phyloP scores from a whole-genome alignment of 2,113 vertebrate species.

The Sialia sialis region DNA sequence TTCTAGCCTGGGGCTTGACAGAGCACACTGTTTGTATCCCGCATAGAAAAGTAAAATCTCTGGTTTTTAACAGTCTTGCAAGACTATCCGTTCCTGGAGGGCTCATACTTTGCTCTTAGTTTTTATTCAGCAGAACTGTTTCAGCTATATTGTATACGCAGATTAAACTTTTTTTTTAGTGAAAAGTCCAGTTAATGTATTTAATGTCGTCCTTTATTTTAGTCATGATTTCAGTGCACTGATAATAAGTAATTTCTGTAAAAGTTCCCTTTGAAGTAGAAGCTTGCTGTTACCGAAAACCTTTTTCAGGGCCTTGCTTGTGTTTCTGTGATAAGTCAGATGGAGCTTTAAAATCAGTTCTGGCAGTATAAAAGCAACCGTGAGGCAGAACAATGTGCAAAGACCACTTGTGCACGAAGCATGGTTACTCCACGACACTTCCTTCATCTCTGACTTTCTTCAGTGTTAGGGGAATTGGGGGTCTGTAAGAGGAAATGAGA shows the following conservation, averaged over 20 bases:
- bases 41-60: background rate
- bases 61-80: background rate
- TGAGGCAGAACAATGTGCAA: background rate
- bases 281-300: background rate
- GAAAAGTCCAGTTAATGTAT: background rate
- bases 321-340: background rate
- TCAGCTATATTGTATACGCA: background rate
- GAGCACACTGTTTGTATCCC: background rate
- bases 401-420: background rate
- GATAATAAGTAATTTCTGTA: background rate
- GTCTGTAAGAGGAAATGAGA: background rate
- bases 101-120: background rate
- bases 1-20: background rate
- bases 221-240: background rate
- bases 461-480: background rate
- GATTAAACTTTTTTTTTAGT: background rate
- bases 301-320: background rate
- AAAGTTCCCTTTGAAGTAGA: background rate
- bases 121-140: background rate
- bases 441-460: background rate
- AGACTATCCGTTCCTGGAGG: rapidly evolving
- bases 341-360: background rate
- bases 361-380: background rate
- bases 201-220: background rate
- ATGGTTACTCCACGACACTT: background rate